phyloP scores from a whole-genome alignment of 37 sponge, comb jelly and placozoan genomes.

The Halichondria panicea region DNA sequence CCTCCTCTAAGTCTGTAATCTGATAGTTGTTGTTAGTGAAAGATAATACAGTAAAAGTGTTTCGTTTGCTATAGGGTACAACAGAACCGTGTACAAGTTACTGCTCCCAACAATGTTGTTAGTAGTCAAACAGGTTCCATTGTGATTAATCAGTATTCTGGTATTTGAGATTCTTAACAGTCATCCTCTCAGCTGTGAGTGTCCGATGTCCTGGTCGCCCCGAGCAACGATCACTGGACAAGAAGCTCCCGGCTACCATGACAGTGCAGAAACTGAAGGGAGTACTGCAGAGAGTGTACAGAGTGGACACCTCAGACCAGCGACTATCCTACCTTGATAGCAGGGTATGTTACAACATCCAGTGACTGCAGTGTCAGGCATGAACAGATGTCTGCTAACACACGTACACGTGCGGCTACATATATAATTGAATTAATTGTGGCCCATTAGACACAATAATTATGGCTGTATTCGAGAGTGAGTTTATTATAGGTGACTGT shows the following conservation, averaged over 20 bases:
- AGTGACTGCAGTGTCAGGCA: neutral
- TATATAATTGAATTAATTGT: no score
- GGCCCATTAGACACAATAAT: no score
- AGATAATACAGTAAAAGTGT: no score
- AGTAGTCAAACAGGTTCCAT: neutral
- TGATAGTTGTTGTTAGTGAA: no score
- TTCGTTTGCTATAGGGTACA: no score
- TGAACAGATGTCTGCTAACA: no score
- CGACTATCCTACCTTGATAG: constrained; percentile 57
- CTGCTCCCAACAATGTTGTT: neutral
- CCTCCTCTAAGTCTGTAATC: no score
- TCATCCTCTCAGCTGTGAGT: constrained; percentile 41
- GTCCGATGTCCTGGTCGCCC: constrained; percentile 64
- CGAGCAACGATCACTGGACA: constrained; percentile 31
- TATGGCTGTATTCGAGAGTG: no score
- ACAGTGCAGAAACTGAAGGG: constrained; percentile 90
- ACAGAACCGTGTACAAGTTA: neutral
- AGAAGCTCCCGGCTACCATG: constrained; percentile 85
- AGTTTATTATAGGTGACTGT: no score
- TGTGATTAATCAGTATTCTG: neutral
- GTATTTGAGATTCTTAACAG: neutral
- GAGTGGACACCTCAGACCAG: constrained; percentile 71
- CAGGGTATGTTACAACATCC: constrained; percentile 41
- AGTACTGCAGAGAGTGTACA: constrained; percentile 73
- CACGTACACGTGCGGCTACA: no score